These are phyloP conservation scores for Amiota communis DNA, from an alignment of 2,888 invertebrate genomes.

Conservation along the genomic window DNA sequence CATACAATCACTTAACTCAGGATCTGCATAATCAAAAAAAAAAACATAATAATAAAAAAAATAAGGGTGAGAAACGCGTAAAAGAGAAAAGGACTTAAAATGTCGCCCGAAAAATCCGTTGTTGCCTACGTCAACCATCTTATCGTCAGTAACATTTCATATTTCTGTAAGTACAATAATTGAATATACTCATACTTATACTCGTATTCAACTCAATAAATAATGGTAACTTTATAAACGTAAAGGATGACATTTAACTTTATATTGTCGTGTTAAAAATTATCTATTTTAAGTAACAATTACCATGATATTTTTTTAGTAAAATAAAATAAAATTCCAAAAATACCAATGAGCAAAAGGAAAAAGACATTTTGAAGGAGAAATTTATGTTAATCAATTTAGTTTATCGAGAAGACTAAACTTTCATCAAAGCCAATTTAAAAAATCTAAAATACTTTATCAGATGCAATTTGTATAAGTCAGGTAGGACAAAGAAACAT, in stretches of 20 bases:
- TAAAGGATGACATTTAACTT: no score
- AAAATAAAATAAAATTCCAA: background rate
- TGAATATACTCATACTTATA: no score
- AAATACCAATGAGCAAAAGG: background rate
- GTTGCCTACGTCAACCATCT: slow-evolving; percentile 72
- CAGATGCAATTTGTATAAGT: no score
- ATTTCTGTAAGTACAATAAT: slow-evolving; percentile 69
- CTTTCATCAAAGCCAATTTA: background rate
- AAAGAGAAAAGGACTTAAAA: slow-evolving; percentile 40
- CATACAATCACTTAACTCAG: slow-evolving; percentile 44
- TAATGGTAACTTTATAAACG: no score
- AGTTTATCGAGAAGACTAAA: background rate
- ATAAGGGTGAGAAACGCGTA: slow-evolving; percentile 24
- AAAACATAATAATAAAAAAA: slow-evolving; percentile 29
- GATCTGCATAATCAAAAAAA: slow-evolving; percentile 39
- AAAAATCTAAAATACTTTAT: no score
- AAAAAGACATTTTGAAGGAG: background rate
- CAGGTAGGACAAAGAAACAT: no score
- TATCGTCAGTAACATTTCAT: slow-evolving; percentile 72
- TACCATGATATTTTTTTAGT: no score
- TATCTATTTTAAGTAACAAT: no score
- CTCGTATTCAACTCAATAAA: no score
- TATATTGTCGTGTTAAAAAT: no score
- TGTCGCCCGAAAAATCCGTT: slow-evolving; percentile 72
- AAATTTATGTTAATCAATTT: background rate